A percentile compares a stretch with the other conserved stretches of the same genome.
Evolutionary conservation across 2,888 invertebrate genomes (phyloP).

Genomic region (Acrobasis repandana): DNA sequence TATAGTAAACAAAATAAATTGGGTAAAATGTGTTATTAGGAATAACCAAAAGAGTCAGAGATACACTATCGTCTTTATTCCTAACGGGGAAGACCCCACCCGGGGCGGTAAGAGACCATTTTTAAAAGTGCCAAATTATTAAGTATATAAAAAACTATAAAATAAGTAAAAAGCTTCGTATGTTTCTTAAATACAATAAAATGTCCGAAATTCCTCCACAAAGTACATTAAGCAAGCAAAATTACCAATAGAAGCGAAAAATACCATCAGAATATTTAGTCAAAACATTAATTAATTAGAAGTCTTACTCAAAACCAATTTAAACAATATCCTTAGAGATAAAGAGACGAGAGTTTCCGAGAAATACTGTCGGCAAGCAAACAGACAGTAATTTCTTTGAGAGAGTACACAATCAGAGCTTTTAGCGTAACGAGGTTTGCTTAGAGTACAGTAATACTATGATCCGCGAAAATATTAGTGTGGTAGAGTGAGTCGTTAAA

Average conservation of each 20-base stretch:
- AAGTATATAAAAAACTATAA: too few relatives aligned
- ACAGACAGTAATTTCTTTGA: slow-evolving; percentile 9
- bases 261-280: not conserved
- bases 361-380: not conserved
- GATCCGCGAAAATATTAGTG: not conserved
- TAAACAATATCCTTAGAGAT: not conserved
- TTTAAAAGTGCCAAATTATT: too few relatives aligned
- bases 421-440: slow-evolving; percentile 13
- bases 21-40: too few relatives aligned
- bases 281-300: not conserved
- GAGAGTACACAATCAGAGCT: slow-evolving; percentile 14
- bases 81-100: too few relatives aligned
- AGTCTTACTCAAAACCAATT: not conserved
- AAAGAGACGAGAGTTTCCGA: not conserved
- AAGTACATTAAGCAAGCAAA: not conserved
- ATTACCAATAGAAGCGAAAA: not conserved
- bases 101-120: too few relatives aligned
- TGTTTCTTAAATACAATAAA: too few relatives aligned
- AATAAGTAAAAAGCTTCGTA: too few relatives aligned
- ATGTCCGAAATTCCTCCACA: too few relatives aligned
- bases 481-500: too few relatives aligned
- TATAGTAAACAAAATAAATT: too few relatives aligned
- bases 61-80: too few relatives aligned
- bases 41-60: too few relatives aligned
- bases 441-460: not conserved